Evolutionary conservation across 2,113 vertebrate species (phyloP), one percentile per base, ranked within the genome.

Genomic region (Euleptes europaea): DNA sequence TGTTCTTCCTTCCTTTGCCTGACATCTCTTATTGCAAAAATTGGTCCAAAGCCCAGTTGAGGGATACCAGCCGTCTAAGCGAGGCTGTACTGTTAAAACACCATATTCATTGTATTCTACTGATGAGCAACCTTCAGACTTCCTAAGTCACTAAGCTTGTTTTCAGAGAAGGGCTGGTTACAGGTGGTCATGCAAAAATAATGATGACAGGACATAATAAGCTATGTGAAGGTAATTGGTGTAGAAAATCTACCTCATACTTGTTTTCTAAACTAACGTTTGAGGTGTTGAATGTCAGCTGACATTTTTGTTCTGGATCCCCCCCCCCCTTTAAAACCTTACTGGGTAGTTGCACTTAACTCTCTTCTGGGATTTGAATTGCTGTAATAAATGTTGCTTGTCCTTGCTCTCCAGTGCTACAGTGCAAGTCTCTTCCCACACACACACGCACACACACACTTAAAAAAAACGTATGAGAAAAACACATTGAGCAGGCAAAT

Each of bases 181-280:
- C 38, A 35, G 73, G 40, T 66, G 77, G 72, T 23, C 91, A 42
- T 54, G 35, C 23, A 86, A 73, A 87, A 84, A 84, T 63, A 77
- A 12, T 84, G 60, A 80, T 42, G 51, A 75, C 83, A 86, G 88
- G 86, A 1, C 66, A 78, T 79, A 85, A 73, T 47, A 42, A 87
- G 66, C 60, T 75, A 49, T 80, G 40, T 47, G 72, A 80, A 67
- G 84, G 86, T n/a, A 78, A 11, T 78, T 63, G 66, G 82, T 83
- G 26, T 63, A 90, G 65, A 84, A 63, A 63, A 63, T 63, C 60
- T 63, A 28, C 60, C 60, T 63, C 60, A 63, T 63, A 23, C 26
- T 23, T 60, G 14, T 60, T 60, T 60, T 28, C 60, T 28, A 10
- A 63, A 63, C 26, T 63, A 23, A 28, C 7, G 21, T 63, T 63